These are phyloP conservation scores for Allacma fusca DNA, from an alignment of 2,888 invertebrate species.

Conservation along the genomic window DNA sequence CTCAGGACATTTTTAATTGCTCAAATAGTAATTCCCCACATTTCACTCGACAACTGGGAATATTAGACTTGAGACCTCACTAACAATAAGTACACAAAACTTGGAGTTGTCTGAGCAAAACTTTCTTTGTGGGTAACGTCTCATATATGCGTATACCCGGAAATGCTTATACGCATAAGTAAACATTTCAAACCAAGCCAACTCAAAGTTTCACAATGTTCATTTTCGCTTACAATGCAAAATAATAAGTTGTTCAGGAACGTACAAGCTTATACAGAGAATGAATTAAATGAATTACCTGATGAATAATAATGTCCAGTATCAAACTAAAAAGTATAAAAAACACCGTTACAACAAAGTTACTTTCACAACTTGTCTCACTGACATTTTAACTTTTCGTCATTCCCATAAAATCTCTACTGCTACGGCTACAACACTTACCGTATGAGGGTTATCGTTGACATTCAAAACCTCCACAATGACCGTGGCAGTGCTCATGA, in stretches of 20 bases:
- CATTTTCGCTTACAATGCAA: constrained; percentile 21
- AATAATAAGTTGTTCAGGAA: not conserved
- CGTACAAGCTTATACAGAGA: not conserved
- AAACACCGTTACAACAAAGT: not conserved
- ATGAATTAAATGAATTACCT: constrained; percentile 47
- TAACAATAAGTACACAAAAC: constrained; percentile 14
- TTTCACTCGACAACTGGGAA: too few species aligned
- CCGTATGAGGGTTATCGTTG: constrained; percentile 62
- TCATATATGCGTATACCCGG: not conserved
- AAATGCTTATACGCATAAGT: not conserved
- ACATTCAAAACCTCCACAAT: constrained; percentile 62
- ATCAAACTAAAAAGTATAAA: constrained; percentile 47
- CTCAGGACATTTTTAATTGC: constrained; percentile 14
- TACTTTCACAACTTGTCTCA: not conserved
- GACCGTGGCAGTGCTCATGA: constrained; percentile 59
- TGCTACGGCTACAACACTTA: too few species aligned
- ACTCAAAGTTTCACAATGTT: not conserved
- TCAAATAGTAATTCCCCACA: not conserved
- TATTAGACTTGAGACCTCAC: too few species aligned
- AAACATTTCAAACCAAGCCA: not conserved
- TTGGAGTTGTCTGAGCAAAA: not conserved
- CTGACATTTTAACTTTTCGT: too few species aligned
- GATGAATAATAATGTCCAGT: constrained; percentile 58
- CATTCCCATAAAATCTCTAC: too few species aligned
- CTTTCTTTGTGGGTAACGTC: not conserved